Conservation (phyloP, 2,113 vertebrate species). For the Antechinus stuartii region DNA sequence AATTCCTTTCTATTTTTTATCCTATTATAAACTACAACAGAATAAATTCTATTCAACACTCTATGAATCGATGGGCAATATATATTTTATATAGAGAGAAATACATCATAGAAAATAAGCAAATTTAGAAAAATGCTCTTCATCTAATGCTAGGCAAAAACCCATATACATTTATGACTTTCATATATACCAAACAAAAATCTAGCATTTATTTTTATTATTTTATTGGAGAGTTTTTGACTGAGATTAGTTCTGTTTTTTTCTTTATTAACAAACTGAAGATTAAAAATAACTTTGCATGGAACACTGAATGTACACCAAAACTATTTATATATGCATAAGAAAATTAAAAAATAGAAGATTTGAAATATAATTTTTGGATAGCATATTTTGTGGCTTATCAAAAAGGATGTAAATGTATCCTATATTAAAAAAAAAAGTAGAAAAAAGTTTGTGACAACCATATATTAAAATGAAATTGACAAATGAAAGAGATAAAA, state of each 20-base stretch:
- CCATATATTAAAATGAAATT: not conserved
- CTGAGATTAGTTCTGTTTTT: not conserved
- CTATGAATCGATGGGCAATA: not conserved
- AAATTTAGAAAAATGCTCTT: not conserved
- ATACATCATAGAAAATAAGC: not conserved
- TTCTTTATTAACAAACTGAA: not conserved
- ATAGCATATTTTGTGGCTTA: not conserved
- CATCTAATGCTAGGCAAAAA: not conserved
- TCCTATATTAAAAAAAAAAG: not conserved
- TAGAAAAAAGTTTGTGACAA: not conserved
- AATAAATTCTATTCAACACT: not conserved
- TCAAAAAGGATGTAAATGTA: not conserved
- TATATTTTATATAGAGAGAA: not conserved
- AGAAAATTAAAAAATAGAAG: not conserved
- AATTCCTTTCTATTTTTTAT: not conserved
- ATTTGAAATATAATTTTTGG: not conserved
- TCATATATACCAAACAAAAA: not conserved
- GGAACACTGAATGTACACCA: not conserved
- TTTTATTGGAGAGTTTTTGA: not conserved
- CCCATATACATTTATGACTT: not conserved
- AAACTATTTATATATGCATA: not conserved
- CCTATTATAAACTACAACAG: not conserved
- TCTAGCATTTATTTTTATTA: not conserved
- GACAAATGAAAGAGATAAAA: not conserved
- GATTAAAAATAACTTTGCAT: not conserved